Evolutionary conservation across 1,140 invertebrate genomes (phyloP).

Genomic region (Nasonia longicornis): DNA sequence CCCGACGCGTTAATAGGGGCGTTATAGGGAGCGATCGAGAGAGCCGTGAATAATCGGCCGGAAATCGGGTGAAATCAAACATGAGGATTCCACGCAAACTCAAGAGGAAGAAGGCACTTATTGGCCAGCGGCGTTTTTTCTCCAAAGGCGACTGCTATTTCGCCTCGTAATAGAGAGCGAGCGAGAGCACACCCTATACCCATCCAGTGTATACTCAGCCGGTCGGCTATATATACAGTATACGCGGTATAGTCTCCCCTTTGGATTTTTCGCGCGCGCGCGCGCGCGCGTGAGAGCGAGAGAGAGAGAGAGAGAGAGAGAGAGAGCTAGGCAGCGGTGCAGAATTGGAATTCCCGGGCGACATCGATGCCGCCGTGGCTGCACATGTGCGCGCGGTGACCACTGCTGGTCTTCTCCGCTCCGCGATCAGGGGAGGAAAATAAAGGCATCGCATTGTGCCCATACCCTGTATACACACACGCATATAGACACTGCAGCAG

Average conservation of each 20-base stretch:
- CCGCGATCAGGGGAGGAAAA: background rate
- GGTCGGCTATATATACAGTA: too few relatives aligned
- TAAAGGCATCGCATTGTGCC: background rate
- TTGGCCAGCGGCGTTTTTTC: conserved; percentile 12
- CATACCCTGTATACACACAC: conserved; percentile 33
- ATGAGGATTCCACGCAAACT: background rate
- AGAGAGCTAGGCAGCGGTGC: conserved; percentile 15
- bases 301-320: background rate
- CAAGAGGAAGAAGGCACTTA: conserved; percentile 27
- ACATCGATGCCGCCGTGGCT: conserved; percentile 57
- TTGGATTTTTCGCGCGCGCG: conserved; percentile 8
- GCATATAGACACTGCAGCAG: background rate
- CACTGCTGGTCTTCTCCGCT: background rate
- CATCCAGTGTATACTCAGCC: too few relatives aligned
- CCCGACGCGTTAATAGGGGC: conserved; percentile 25
- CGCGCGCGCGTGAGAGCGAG: too few relatives aligned
- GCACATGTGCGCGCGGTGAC: conserved; percentile 28
- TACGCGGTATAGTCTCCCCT: background rate
- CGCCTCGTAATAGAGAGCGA: background rate
- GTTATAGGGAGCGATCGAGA: background rate
- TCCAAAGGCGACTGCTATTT: background rate
- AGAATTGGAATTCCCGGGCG: conserved; percentile 51
- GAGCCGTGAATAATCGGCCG: conserved; percentile 26
- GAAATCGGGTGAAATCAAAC: conserved; percentile 43
- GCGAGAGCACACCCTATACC: background rate